These are phyloP conservation scores for Ceyx erithaca DNA, from an alignment of 2,797 vertebrate species.

Conservation along the genomic window DNA sequence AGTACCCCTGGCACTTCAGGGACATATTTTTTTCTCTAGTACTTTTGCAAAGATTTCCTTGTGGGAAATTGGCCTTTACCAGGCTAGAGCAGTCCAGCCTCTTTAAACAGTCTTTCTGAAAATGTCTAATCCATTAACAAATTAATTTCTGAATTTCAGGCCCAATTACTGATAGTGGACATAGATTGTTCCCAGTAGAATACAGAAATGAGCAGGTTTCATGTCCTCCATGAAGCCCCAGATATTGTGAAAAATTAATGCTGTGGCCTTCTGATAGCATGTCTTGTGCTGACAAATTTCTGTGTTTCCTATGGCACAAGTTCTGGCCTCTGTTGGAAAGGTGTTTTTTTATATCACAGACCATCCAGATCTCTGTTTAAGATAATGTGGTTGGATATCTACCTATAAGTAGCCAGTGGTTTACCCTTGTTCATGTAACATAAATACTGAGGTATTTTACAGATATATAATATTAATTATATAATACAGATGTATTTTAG, in stretches of 20 bases:
- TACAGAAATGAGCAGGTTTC: not conserved
- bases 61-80: slow-evolving; percentile 32
- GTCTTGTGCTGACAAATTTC: not conserved
- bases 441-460: not conserved
- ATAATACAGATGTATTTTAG: too few relatives aligned
- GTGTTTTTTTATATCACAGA: not conserved
- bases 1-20: not conserved
- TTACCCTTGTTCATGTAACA: not conserved
- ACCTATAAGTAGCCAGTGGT: not conserved
- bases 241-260: not conserved
- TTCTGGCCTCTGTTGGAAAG: not conserved
- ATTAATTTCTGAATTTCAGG: slow-evolving; percentile 45
- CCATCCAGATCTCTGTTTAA: not conserved
- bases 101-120: slow-evolving; percentile 38
- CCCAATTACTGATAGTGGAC: not conserved
- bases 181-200: not conserved
- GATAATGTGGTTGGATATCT: not conserved
- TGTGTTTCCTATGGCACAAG: not conserved
- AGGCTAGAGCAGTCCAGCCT: slow-evolving; percentile 3
- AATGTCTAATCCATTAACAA: slow-evolving; percentile 46
- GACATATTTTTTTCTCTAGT: slow-evolving; percentile 15
- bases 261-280: not conserved
- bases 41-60: not conserved
- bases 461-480: too few relatives aligned
- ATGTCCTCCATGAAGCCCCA: not conserved